These are phyloP conservation scores for Brachionus manjavacas DNA, from an alignment of 1,140 invertebrate genomes.

Conservation along the genomic window DNA sequence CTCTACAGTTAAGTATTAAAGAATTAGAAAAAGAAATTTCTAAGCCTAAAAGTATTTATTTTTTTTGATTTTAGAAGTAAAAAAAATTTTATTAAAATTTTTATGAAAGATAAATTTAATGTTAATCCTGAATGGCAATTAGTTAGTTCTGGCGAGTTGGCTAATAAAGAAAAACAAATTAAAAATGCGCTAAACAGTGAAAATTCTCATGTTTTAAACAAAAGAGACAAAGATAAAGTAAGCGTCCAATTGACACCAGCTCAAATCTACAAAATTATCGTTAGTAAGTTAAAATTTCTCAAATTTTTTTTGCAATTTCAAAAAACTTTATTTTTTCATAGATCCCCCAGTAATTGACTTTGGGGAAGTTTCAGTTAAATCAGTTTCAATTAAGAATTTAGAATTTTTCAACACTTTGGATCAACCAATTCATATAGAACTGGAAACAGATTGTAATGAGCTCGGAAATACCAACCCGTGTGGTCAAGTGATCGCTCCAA, in stretches of 20 bases:
- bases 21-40: constrained; percentile 13
- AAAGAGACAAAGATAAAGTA: constrained; percentile 50
- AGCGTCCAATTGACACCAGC: constrained; percentile 52
- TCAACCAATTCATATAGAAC: constrained; percentile 51
- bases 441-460: constrained; percentile 54
- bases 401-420: constrained; percentile 55
- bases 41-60: background rate
- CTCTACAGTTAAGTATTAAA: background rate
- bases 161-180: constrained; percentile 30
- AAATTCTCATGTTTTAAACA: constrained; percentile 53
- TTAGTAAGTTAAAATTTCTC: constrained; percentile 46
- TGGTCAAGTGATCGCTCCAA: constrained; percentile 55
- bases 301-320: too few species aligned
- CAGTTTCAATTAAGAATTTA: constrained; percentile 50
- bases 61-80: background rate
- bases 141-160: constrained; percentile 3
- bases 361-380: constrained; percentile 54
- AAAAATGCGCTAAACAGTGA: constrained; percentile 46
- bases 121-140: constrained; percentile 40
- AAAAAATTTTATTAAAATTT: background rate
- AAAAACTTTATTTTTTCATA: constrained; percentile 39
- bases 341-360: constrained; percentile 55
- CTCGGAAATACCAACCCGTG: constrained; percentile 55
- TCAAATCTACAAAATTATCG: constrained; percentile 54
- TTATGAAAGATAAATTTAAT: constrained; percentile 20